Evolutionary conservation across 2,888 invertebrate species (phyloP).

Genomic region (Synergus japonicus): DNA sequence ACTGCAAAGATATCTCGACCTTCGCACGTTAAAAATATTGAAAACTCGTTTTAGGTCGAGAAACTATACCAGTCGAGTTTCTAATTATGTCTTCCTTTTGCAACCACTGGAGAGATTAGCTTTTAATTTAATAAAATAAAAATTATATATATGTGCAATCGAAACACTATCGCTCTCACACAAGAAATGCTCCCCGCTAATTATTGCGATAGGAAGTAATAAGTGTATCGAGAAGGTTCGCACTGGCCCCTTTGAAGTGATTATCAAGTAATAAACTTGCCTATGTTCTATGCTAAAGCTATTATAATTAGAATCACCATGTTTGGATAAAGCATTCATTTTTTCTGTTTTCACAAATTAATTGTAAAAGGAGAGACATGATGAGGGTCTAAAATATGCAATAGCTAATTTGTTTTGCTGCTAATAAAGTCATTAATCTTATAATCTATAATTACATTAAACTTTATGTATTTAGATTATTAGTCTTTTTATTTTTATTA

Average conservation of each 20-base stretch:
- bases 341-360: neutral
- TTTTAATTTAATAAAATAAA: conserved; percentile 11
- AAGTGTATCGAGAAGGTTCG: neutral
- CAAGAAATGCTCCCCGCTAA: neutral
- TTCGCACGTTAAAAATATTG: conserved; percentile 30
- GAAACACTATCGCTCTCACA: neutral
- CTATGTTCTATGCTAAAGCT: neutral
- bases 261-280: neutral
- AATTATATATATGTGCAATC: neutral
- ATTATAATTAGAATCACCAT: neutral
- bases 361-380: neutral
- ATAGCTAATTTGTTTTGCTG: too few relatives aligned
- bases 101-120: conserved; percentile 20
- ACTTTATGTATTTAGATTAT: too few relatives aligned
- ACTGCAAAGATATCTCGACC: neutral
- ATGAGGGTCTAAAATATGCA: too few relatives aligned
- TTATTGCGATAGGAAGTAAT: conserved; percentile 7
- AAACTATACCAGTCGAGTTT: conserved; percentile 13
- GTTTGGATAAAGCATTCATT: neutral
- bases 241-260: neutral
- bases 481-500: neutral
- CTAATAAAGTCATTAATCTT: too few relatives aligned
- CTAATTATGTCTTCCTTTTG: conserved; percentile 38
- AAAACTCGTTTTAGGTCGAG: conserved; percentile 28
- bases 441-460: too few relatives aligned